Percentiles rank a stretch among this genome's conserved stretches.
These are phyloP conservation scores for Drosophila paucipuncta DNA, from an alignment of 2,888 invertebrate genomes.

Conservation along the genomic window DNA sequence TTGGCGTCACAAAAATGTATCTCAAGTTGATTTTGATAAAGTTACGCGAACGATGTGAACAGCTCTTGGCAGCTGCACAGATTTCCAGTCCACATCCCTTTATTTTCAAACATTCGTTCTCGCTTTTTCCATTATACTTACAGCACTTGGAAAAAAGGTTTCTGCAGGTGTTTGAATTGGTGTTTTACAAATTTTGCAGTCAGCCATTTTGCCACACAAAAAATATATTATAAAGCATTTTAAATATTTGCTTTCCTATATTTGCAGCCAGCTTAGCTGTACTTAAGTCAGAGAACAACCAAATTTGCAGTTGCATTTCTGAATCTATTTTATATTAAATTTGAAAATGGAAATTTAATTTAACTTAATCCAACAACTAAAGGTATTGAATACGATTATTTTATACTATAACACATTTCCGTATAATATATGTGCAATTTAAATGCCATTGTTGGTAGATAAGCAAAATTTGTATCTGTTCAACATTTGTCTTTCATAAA, in stretches of 20 bases:
- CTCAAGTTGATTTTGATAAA: conserved; percentile 67
- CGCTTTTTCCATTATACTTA: not conserved
- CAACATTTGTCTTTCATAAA: not conserved
- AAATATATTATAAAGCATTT: not conserved
- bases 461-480: not conserved
- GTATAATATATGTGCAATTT: not conserved
- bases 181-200: conserved; percentile 24
- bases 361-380: not conserved
- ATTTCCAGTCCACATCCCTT: conserved; percentile 4
- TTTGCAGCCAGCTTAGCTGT: not conserved
- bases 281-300: not conserved
- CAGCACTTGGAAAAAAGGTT: conserved; percentile 12
- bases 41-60: conserved; percentile 51
- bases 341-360: not conserved
- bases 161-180: conserved; percentile 18
- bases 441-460: not conserved
- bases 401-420: not conserved
- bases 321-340: not conserved
- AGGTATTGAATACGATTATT: not conserved
- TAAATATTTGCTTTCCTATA: not conserved
- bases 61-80: conserved; percentile 43
- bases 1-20: conserved; percentile 75
- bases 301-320: not conserved
- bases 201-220: not conserved
- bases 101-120: not conserved